Evolutionary conservation across 2,888 invertebrate genomes (phyloP).

Genomic region (Drosophila fulvimacula): DNA sequence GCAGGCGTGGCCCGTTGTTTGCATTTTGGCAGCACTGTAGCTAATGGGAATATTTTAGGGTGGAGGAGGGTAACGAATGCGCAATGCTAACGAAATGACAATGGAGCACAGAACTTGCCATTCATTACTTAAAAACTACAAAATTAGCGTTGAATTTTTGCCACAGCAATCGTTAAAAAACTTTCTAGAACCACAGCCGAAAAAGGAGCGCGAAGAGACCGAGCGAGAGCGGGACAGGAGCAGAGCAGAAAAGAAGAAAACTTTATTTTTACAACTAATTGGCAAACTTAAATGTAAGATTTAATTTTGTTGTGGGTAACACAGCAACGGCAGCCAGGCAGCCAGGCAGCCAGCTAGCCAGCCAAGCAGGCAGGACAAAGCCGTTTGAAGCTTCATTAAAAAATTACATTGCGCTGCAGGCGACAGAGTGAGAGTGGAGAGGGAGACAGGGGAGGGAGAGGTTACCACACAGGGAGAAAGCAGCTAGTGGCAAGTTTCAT

Average conservation of each 20-base stretch:
- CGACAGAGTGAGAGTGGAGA: constrained; percentile 14
- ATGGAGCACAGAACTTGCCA: constrained; percentile 74
- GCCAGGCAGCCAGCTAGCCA: constrained; percentile 4
- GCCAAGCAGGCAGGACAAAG: constrained; percentile 61
- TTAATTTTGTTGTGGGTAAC: constrained; percentile 73
- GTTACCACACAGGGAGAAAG: neutral
- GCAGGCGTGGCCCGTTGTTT: constrained; percentile 56
- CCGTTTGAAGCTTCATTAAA: constrained; percentile 77
- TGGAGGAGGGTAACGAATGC: constrained; percentile 14
- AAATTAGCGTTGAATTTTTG: constrained; percentile 74
- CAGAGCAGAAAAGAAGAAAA: constrained; percentile 42
- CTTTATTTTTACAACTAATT: constrained; percentile 82
- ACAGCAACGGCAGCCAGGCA: constrained; percentile 24
- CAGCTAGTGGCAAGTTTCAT: constrained; percentile 28
- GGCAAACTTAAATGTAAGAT: constrained; percentile 82
- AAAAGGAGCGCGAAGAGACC: neutral
- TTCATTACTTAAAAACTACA: constrained; percentile 79
- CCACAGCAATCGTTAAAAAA: constrained; percentile 72
- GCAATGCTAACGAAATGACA: constrained; percentile 63
- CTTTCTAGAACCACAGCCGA: constrained; percentile 41
- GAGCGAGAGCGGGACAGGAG: neutral
- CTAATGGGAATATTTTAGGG: constrained; percentile 64
- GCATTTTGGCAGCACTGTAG: constrained; percentile 48
- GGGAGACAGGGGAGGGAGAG: neutral
- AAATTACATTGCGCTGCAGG: constrained; percentile 70